Evolutionary conservation across 1,140 invertebrate genomes (phyloP), one percentile per base, ranked within the genome.

Genomic region (Pachyrhynchus sulphureomaculatus): DNA sequence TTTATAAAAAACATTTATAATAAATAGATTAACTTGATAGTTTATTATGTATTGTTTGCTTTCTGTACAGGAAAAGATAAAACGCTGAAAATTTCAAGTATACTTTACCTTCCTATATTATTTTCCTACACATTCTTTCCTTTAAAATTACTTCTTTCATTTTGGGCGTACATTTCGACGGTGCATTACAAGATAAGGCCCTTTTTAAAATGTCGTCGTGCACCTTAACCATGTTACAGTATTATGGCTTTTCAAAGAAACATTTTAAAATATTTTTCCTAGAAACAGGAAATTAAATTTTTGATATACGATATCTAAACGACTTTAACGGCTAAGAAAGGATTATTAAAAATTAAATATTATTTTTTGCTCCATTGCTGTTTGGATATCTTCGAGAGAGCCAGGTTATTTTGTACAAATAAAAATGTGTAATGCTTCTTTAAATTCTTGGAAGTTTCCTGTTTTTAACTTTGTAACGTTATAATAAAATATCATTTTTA

Each of bases 211-310:
- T 32, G 49, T 18, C 49, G 29, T 24, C 59, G 56, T 57, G 54
- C 37, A 41, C 44, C 59, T 51, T 62, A 54, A 41, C 59, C 49
- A 24, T 55, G 47, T 54, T 45, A 54, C 51, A 15, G 34, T 62
- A 39, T 55, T 62, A 62, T 56, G 51, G 52, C 60, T 56, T 62
- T 62, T 53, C 60, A 62, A 62, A 62, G 60, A 55, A 52, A 41
- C 60, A 55, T 54, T 56, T 49, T 23, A 39, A 56, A 62, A 41
- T 55, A 55, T 62, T 62, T 62, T 49, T 49, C 51, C 53, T 39
- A 56, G 60, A 44, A 55, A 55, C 60, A 55, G 60, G 60, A 62
- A 62, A 62, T 62, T 62, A 62, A 36, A 62, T 62, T 62, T 62
- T 55, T 62, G 60, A 62, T 62, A 45, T 62, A 62, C 52, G 52